Evolutionary conservation across 2,113 vertebrate genomes (phyloP), one percentile per base, ranked within the genome.

Genomic region (Suricata suricatta): DNA sequence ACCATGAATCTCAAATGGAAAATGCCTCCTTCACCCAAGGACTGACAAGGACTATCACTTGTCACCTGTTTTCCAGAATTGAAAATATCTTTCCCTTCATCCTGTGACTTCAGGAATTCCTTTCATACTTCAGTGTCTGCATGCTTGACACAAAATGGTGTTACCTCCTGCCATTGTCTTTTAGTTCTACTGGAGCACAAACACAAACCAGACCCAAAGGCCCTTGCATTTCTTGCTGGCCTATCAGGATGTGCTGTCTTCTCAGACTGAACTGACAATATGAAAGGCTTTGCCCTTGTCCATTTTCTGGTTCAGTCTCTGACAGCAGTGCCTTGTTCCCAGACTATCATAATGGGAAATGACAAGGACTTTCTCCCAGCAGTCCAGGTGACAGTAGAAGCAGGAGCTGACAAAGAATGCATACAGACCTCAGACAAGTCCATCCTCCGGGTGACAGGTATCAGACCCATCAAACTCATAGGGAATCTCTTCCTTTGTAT

Each of bases 291-390:
- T 83, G 74, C 80, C 97, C 82, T 96, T 96, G 88, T 93, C 98
- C 74, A 4, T 98, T 96, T 95, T 90, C 94, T 96, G 87, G 84
- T 81, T 88, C 93, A 76, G 94, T 90, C 95, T 96, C 97, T 98
- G 97, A 98, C 93, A 98, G 89, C 81, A 69, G 91, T 52, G 64
- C 60, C 95, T 98, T 98, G 96, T 97, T 98, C 92, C 93, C 68
- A 41, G 72, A 89, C 63, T 92, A 83, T 72, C 87, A 97, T 94
- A 63, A 77, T 92, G 77, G 90, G 93, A 98, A 98, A 87, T 96
- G 98, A 98, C 96, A 98, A 97, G 93, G 90, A 90, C 93, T 8
- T 69, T 92, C 97, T 95, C 95, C 97, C 90, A 88, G 96, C 94
- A 93, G 81, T 54, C 97, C 66, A 98, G 97, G 98, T 97, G 96